Evolutionary conservation across 2,888 invertebrate species (phyloP), one percentile per base, ranked within the genome.

Genomic region (Synanthedon formicaeformis): DNA sequence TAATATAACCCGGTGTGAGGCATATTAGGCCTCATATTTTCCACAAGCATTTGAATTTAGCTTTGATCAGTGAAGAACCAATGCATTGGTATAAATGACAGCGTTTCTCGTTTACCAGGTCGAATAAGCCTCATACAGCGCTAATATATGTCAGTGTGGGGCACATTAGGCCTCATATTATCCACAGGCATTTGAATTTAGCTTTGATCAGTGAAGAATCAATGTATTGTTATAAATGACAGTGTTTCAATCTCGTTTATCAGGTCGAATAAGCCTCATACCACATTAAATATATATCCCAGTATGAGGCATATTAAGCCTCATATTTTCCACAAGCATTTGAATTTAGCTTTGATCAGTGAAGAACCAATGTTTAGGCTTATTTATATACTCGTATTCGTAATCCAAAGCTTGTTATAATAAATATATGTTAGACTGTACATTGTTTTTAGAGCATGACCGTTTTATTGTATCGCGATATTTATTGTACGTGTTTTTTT

Each of bases 331-430:
- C 41, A 41, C 41, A 41, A 41, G 41, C 12, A 41, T n/a, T 41
- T 5, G 10, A n/a, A 41, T 4, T 1, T 11, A 41, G 41, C n/a
- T 75, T 71, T 58, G 58, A 60, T 64, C 69, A 63, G 63, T 65
- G 67, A 59, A 58, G 69, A 74, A 76, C 68, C 69, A 75, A 71
- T 70, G 56, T 60, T 23, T 71, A 73, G 69, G 63, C 60, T 70
- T 45, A 73, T 64, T 60, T 61, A 34, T 23, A 4, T 23, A 23
- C n/a, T n/a, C 4, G 3, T 45, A 60, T 66, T 66, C 60, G 59
- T 71, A 74, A 77, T 66, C 78, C 76, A 77, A 78, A 77, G 78
- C 75, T 74, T 75, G 55, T 48, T 50, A 48, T 50, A 52, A 51
- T 56, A 52, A 10, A 48, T 54, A 50, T 41, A 60, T 64, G 57